Percentiles rank a stretch among this genome's conserved stretches.
Conservation (phyloP, 1,140 invertebrate genomes). For the Drosophila simulans region DNA sequence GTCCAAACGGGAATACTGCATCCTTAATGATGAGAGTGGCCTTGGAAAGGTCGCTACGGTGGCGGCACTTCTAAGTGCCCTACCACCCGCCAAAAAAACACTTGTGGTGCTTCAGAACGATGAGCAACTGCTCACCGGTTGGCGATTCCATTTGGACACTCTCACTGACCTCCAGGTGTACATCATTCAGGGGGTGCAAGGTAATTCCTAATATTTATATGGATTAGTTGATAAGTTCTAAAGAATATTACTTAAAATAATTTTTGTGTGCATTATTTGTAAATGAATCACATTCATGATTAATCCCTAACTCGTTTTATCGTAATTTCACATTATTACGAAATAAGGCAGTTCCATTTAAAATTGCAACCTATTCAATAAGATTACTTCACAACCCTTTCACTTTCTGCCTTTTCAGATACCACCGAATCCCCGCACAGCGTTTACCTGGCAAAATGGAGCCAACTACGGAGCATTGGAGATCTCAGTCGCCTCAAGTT, state of each 20-base stretch:
- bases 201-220: constrained; percentile 20
- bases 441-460: constrained; percentile 78
- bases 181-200: constrained; percentile 56
- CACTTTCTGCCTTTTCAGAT: constrained; percentile 34
- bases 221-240: too few relatives aligned
- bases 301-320: not conserved
- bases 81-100: constrained; percentile 56
- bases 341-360: not conserved
- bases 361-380: too few relatives aligned
- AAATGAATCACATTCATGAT: too few relatives aligned
- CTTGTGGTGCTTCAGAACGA: constrained; percentile 77
- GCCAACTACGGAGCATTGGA: constrained; percentile 60
- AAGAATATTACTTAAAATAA: too few relatives aligned
- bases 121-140: constrained; percentile 65
- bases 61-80: constrained; percentile 56
- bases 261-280: too few relatives aligned
- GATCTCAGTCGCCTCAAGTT: constrained; percentile 77
- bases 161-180: constrained; percentile 64
- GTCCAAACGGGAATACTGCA: constrained; percentile 63
- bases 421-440: constrained; percentile 62
- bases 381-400: not conserved
- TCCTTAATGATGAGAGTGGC: constrained; percentile 79
- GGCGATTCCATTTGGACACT: constrained; percentile 74
- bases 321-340: too few relatives aligned
- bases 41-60: constrained; percentile 67